Conservation (phyloP, 2,113 vertebrate genomes). For the Willisornis vidua region DNA sequence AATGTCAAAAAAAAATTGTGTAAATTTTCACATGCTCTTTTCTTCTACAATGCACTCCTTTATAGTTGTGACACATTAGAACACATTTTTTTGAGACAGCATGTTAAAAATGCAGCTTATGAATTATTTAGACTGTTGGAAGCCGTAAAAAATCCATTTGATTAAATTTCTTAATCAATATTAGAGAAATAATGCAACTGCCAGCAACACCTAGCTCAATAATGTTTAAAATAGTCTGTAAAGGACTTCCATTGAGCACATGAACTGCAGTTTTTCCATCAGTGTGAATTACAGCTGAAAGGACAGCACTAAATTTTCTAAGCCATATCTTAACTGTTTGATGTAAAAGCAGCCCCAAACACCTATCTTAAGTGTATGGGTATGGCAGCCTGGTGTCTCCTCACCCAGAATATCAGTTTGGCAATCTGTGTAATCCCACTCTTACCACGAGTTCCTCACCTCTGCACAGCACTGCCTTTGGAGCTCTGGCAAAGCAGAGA, state of each 20-base stretch:
- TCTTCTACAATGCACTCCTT: background rate
- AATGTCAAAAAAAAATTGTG: background rate
- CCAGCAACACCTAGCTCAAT: background rate
- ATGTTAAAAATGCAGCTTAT: background rate
- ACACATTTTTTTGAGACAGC: background rate
- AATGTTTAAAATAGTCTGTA: background rate
- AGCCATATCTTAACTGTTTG: background rate
- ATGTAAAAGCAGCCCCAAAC: background rate
- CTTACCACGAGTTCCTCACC: background rate
- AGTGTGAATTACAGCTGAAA: background rate
- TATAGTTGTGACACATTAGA: background rate
- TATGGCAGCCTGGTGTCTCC: background rate
- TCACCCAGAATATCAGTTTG: background rate
- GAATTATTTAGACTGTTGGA: background rate
- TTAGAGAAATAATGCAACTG: constrained; percentile 37
- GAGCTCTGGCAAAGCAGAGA: background rate
- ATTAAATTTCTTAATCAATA: constrained; percentile 49
- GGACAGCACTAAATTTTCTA: background rate
- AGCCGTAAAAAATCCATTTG: background rate
- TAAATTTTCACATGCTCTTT: background rate
- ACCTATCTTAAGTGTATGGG: background rate
- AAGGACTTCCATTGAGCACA: background rate
- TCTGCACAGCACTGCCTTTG: background rate
- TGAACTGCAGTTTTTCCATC: background rate
- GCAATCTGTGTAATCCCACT: background rate